phyloP scores from a whole-genome alignment of 2,113 vertebrate genomes.

The Xenus cinereus region DNA sequence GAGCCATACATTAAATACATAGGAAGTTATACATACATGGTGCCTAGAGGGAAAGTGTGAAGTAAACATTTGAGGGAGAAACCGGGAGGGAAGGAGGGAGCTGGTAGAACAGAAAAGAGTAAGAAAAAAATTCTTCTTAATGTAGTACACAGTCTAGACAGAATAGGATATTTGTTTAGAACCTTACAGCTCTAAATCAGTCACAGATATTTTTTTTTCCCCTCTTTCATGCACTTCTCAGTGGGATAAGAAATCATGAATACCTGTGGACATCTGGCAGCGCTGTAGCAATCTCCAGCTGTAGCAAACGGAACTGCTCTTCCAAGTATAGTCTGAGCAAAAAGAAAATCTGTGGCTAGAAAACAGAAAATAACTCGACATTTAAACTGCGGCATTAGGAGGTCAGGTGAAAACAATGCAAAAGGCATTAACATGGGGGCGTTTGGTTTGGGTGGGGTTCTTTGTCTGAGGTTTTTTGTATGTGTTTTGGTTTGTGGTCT shows the following conservation, averaged over 20 bases:
- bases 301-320: conserved; percentile 86
- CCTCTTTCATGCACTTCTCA: not conserved
- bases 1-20: not conserved
- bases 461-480: not conserved
- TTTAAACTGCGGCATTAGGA: not conserved
- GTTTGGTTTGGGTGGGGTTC: accelerated
- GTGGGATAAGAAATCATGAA: not conserved
- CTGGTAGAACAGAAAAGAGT: not conserved
- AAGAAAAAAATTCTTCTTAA: not conserved
- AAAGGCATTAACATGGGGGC: not conserved
- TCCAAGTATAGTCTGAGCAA: conserved; percentile 83
- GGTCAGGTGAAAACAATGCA: not conserved
- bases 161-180: not conserved
- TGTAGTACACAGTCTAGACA: not conserved
- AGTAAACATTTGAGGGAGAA: not conserved
- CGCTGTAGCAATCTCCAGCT: conserved; percentile 91
- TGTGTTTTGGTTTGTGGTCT: not conserved
- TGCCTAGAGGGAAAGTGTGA: not conserved
- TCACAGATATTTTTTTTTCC: not conserved
- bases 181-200: not conserved
- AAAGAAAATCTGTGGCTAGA: conserved; percentile 87
- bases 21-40: not conserved
- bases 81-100: accelerated
- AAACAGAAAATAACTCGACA: conserved; percentile 47
- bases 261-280: conserved; percentile 90